A percentile compares a stretch with the other conserved stretches of the same genome.
Evolutionary conservation across 2,888 invertebrate species (phyloP).

Genomic region (Nematopogon swammerdamellus): DNA sequence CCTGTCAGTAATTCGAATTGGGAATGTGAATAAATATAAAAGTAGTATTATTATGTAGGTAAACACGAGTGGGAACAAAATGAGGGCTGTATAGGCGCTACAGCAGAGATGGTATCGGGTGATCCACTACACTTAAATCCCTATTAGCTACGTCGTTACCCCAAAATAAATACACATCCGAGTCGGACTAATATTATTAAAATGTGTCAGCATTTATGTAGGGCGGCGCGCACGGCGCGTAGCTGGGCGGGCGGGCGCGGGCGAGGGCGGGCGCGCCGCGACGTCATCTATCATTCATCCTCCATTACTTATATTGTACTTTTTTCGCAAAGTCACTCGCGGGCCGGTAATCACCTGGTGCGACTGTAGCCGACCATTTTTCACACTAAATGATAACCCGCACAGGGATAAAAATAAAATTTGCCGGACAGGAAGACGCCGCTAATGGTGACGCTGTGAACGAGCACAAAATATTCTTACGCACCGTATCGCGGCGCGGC

Average conservation of each 20-base stretch:
- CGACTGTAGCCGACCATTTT: slow-evolving; percentile 49
- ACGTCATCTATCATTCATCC: slow-evolving; percentile 55
- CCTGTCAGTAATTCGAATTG: no score
- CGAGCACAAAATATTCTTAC: slow-evolving; percentile 28
- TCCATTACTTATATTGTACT: slow-evolving; percentile 58
- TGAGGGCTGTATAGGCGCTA: no score
- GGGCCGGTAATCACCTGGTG: slow-evolving; percentile 57
- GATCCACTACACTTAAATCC: slow-evolving; percentile 31
- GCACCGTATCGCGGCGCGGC: no score
- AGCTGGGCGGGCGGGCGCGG: slow-evolving; percentile 18
- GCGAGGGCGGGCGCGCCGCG: slow-evolving; percentile 22
- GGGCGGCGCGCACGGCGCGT: slow-evolving; percentile 15
- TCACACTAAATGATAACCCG: slow-evolving; percentile 54
- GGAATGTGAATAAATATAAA: no score
- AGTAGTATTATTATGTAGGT: no score
- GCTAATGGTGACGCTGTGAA: slow-evolving; percentile 46
- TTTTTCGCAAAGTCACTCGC: slow-evolving; percentile 54
- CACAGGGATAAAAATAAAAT: slow-evolving; percentile 53
- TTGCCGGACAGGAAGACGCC: slow-evolving; percentile 52
- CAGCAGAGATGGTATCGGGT: background rate
- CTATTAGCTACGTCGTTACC: slow-evolving; percentile 46
- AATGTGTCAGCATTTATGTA: slow-evolving; percentile 53
- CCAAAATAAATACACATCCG: slow-evolving; percentile 51
- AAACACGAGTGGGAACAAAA: no score
- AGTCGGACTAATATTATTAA: slow-evolving; percentile 51